Percentiles rank a stretch among this genome's conserved stretches.
These are phyloP conservation scores for Cyprinus carpio DNA, from an alignment of 2,113 vertebrate genomes.

Conservation along the genomic window DNA sequence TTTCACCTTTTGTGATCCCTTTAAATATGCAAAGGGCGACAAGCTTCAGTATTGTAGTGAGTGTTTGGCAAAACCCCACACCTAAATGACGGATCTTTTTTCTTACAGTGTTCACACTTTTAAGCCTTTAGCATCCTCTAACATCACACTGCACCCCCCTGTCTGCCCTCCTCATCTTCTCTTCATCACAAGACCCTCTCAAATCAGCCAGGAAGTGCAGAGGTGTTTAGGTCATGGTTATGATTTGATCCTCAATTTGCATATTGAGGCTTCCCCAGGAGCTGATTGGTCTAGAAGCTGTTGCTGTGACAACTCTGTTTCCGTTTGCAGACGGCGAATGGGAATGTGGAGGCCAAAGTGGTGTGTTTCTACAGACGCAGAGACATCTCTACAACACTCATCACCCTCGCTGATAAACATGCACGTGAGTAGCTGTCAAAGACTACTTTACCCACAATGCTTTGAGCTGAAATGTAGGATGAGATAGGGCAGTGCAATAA, in stretches of 20 bases:
- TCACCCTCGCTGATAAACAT: conserved; percentile 96
- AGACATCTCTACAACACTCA: conserved; percentile 95
- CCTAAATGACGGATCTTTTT: not conserved
- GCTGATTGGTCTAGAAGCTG: conserved; percentile 61
- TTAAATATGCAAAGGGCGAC: not conserved
- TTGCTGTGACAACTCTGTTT: conserved; percentile 74
- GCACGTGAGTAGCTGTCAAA: conserved; percentile 83
- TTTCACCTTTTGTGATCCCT: not conserved
- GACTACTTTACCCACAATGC: conserved; percentile 6
- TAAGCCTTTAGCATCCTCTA: not conserved
- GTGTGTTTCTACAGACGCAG: conserved; percentile 97
- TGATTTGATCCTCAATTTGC: conserved; percentile 24
- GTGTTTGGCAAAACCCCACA: not conserved
- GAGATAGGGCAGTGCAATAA: no score
- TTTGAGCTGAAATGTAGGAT: not conserved
- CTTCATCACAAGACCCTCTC: not conserved
- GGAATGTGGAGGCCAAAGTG: conserved; percentile 98
- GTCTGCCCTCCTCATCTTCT: not conserved
- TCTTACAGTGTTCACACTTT: not conserved
- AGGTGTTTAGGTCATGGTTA: conserved; percentile 17
- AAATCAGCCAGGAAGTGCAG: not conserved
- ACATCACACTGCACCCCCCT: not conserved
- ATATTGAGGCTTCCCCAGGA: conserved; percentile 7
- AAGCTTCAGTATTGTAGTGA: not conserved
- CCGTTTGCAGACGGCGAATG: conserved; percentile 91